phyloP scores from a whole-genome alignment of 2,888 invertebrate genomes.

The Monoplex corrugatus region DNA sequence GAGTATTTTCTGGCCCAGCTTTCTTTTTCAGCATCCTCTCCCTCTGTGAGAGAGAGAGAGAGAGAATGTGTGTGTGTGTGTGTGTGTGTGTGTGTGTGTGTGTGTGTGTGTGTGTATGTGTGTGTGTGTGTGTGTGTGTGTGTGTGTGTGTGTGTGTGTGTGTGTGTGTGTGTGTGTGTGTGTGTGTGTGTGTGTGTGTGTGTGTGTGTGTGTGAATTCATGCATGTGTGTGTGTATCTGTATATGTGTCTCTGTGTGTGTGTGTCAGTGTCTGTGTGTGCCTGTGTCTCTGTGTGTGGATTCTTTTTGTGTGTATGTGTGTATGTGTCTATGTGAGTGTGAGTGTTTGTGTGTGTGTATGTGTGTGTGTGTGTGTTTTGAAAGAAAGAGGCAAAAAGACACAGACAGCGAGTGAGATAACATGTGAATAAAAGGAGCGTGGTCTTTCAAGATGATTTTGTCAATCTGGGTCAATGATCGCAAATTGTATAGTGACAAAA shows the following conservation, averaged over 20 bases:
- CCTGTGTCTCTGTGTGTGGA: no score
- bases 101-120: not conserved
- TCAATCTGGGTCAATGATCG: no score
- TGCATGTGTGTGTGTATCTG: not conserved
- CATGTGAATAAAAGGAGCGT: no score
- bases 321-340: not conserved
- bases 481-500: no score
- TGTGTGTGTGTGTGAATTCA: not conserved
- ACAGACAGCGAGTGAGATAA: no score
- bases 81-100: constrained; percentile 23
- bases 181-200: not conserved
- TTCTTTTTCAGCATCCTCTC: no score
- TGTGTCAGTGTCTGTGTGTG: no score
- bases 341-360: not conserved
- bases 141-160: constrained; percentile 1
- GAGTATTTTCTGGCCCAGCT: no score
- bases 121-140: constrained; percentile 2
- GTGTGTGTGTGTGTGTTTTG: not conserved
- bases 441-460: no score
- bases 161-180: not conserved
- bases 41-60: not conserved
- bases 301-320: not conserved
- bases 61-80: constrained; percentile 13
- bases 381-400: no score
- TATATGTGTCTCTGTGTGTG: not conserved